Evolutionary conservation across 2,888 invertebrate genomes (phyloP).

Genomic region (Amiota communis): DNA sequence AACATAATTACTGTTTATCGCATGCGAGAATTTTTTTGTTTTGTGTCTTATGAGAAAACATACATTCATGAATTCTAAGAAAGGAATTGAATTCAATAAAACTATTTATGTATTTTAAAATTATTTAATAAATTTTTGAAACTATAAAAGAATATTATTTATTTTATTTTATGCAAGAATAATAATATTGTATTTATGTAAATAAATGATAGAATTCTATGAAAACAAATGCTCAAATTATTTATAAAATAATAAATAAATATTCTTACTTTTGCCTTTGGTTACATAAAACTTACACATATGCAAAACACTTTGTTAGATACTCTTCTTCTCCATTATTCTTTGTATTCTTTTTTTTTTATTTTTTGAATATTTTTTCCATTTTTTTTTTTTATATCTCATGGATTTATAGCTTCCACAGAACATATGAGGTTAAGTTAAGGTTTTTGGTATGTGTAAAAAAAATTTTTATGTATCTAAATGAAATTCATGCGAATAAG

Average conservation of each 20-base stretch:
- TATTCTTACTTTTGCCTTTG: background rate
- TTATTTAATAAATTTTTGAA: background rate
- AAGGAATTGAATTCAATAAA: no score
- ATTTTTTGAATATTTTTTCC: background rate
- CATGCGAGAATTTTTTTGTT: no score
- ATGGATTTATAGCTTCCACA: background rate
- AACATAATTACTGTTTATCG: no score
- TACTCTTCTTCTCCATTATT: background rate
- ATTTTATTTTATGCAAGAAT: background rate
- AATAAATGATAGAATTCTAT: no score
- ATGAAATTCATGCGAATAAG: slow-evolving; percentile 5
- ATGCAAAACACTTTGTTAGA: slow-evolving; percentile 14
- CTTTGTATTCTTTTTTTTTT: background rate
- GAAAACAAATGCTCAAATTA: background rate
- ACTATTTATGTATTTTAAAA: no score
- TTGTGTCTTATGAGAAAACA: no score
- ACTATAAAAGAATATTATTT: background rate
- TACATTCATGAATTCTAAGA: no score
- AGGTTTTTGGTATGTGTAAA: background rate
- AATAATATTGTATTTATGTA: background rate
- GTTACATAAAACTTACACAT: background rate
- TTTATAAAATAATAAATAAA: slow-evolving; percentile 4
- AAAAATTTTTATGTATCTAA: background rate
- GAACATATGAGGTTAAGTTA: background rate
- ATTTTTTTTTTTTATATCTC: background rate